phyloP scores from a whole-genome alignment of 2,113 vertebrate species.

The Lucifuga dentata region DNA sequence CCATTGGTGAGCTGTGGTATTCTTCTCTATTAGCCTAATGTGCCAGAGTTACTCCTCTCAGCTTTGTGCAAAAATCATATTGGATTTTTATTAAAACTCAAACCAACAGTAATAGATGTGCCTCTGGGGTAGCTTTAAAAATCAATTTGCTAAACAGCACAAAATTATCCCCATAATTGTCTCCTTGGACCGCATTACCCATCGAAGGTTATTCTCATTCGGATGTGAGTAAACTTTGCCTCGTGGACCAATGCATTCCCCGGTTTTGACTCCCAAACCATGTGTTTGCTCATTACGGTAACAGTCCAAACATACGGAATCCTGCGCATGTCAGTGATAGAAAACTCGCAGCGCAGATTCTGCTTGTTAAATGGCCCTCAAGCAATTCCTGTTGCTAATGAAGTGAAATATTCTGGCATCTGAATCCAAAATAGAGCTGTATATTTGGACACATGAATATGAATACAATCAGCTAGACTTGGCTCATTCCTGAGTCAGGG shows the following conservation, averaged over 20 bases:
- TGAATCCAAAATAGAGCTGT: constrained; percentile 77
- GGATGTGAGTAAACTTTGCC: constrained; percentile 63
- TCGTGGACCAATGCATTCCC: constrained; percentile 10
- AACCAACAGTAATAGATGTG: constrained; percentile 75
- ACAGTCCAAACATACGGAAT: constrained; percentile 47
- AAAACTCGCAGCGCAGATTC: constrained; percentile 37
- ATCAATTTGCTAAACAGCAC: constrained; percentile 82
- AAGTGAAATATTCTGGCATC: constrained; percentile 69
- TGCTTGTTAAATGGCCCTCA: constrained; percentile 61
- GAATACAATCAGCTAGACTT: constrained; percentile 82
- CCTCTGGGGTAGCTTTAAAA: constrained; percentile 79
- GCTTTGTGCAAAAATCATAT: constrained; percentile 79
- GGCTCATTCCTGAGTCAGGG: constrained; percentile 82
- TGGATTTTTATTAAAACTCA: constrained; percentile 82
- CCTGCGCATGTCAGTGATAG: constrained; percentile 29
- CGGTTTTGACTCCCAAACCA: constrained; percentile 32
- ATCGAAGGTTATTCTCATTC: constrained; percentile 72
- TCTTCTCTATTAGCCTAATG: constrained; percentile 79
- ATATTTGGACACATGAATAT: constrained; percentile 81
- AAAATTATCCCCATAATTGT: constrained; percentile 77
- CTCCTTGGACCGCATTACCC: constrained; percentile 67
- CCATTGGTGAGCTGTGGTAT: constrained; percentile 58
- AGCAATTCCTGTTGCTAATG: constrained; percentile 68
- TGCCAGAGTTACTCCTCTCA: constrained; percentile 66
- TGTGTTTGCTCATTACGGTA: constrained; percentile 42